A percentile compares a stretch with the other conserved stretches of the same genome.
phyloP scores from a whole-genome alignment of 2,797 vertebrate genomes.

The Rhinichthys osculus region DNA sequence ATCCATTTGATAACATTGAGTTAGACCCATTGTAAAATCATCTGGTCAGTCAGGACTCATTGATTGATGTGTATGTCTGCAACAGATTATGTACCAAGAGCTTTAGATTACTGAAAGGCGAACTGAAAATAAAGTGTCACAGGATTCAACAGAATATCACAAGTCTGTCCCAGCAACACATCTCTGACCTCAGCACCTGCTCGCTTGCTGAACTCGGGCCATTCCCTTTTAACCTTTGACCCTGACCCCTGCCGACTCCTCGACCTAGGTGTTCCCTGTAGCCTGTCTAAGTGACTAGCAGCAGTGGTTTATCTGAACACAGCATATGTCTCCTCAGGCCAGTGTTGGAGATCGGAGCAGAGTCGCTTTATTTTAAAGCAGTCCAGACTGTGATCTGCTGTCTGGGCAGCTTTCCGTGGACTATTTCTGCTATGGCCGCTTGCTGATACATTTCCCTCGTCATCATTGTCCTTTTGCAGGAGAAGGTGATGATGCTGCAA shows the following conservation, averaged over 20 bases:
- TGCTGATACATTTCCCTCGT: slow-evolving; percentile 52
- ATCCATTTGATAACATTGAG: slow-evolving; percentile 40
- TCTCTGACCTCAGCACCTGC: slow-evolving; percentile 55
- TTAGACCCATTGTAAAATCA: slow-evolving; percentile 43
- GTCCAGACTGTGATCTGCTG: slow-evolving; percentile 40
- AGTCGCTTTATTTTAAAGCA: slow-evolving; percentile 37
- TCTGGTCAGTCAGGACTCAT: slow-evolving; percentile 34
- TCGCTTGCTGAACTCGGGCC: slow-evolving; percentile 34
- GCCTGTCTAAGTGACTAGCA: slow-evolving; percentile 7
- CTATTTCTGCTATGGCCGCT: slow-evolving; percentile 30
- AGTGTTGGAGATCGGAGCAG: not conserved
- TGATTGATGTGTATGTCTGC: slow-evolving; percentile 41
- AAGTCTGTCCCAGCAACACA: slow-evolving; percentile 7
- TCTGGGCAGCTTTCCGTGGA: slow-evolving; percentile 29
- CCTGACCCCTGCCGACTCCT: slow-evolving; percentile 37
- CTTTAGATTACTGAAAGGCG: slow-evolving; percentile 1
- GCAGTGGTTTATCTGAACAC: slow-evolving; percentile 17
- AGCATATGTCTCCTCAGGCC: slow-evolving; percentile 15
- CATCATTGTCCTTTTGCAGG: slow-evolving; percentile 46
- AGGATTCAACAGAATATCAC: not conserved
- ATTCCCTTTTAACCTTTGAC: slow-evolving; percentile 55
- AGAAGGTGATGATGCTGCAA: slow-evolving; percentile 63
- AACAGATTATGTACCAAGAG: slow-evolving; percentile 27
- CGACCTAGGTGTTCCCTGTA: slow-evolving; percentile 36
- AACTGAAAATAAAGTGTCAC: slow-evolving; percentile 11